Conservation (phyloP, 2,113 vertebrate genomes). For the Sminthopsis crassicaudata region DNA sequence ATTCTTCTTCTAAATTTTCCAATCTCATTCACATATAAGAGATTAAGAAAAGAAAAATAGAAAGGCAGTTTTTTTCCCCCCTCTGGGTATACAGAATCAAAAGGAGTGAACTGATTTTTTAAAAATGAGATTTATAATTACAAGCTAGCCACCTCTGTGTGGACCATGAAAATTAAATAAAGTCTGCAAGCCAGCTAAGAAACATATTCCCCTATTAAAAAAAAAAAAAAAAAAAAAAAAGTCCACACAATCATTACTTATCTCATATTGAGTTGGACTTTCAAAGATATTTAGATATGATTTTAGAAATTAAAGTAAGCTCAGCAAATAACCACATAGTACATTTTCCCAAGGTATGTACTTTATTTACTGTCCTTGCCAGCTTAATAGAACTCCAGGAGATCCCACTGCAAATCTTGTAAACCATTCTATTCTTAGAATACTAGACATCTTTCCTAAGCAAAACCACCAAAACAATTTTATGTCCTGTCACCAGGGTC, state of each 20-base stretch:
- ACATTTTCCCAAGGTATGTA: not conserved
- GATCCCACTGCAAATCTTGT: not conserved
- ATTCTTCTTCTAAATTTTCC: not conserved
- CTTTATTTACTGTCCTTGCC: not conserved
- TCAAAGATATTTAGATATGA: not conserved
- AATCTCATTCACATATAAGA: not conserved
- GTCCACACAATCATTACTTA: not conserved
- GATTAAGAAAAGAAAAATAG: not conserved
- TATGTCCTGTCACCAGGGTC: not conserved
- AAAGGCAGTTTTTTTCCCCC: not conserved
- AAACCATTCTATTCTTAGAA: not conserved
- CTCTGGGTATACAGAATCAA: not conserved
- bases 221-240: not conserved
- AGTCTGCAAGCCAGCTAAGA: not conserved
- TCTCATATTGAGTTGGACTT: not conserved
- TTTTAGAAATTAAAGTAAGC: conserved; percentile 7
- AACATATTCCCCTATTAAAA: not conserved
- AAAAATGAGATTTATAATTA: not conserved
- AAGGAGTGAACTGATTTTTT: not conserved
- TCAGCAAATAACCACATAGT: not conserved
- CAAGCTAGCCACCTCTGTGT: not conserved
- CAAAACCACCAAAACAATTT: not conserved
- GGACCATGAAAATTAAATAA: not conserved
- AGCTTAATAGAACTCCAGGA: not conserved
- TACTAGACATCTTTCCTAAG: not conserved